Percentiles rank a stretch among this genome's conserved stretches.
These are phyloP conservation scores for Mormyrus proboscirostris DNA, from an alignment of 2,797 vertebrate genomes.

Conservation along the genomic window DNA sequence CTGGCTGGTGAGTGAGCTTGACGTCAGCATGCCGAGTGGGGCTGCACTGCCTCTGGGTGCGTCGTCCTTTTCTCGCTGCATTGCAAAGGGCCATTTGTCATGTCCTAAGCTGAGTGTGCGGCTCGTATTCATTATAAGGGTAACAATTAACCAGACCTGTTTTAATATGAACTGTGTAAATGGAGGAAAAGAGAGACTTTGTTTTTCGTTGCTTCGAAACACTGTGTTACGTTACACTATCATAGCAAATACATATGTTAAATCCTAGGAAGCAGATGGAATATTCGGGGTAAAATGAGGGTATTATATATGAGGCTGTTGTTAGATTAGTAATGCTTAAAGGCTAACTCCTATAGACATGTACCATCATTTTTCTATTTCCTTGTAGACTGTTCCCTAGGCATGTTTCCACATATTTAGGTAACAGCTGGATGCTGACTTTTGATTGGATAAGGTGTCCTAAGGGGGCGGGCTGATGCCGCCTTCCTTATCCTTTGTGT, in stretches of 20 bases:
- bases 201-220: neutral
- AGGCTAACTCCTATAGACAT: neutral
- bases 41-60: neutral
- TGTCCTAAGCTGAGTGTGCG: neutral
- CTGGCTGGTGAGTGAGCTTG: constrained; percentile 81
- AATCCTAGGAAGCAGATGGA: neutral
- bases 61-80: neutral
- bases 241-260: neutral
- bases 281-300: neutral
- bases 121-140: neutral
- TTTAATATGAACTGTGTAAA: neutral
- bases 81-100: neutral
- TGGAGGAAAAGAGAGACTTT: neutral
- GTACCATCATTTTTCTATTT: neutral
- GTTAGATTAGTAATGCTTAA: neutral
- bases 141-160: neutral
- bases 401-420: neutral
- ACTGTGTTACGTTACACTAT: neutral
- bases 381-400: neutral
- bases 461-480: neutral
- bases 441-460: neutral
- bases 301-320: neutral
- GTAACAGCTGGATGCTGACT: neutral
- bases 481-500: constrained; percentile 5
- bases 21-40: neutral